Conservation (phyloP, 2,888 invertebrate genomes). For the Leptinotarsa haldemani region DNA sequence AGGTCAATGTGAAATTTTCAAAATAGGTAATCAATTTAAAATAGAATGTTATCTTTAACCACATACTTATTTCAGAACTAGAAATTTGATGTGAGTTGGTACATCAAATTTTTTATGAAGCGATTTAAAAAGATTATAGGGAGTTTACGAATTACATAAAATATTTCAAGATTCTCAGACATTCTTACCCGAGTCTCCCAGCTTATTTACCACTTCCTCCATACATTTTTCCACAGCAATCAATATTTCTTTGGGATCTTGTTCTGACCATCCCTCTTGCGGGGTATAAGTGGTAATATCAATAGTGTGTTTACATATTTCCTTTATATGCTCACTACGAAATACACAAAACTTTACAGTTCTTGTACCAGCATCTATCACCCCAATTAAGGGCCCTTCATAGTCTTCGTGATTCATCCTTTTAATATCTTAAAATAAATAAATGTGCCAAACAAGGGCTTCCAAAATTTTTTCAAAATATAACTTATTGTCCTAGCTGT, state of each 20-base stretch:
- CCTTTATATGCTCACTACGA: slow-evolving; percentile 80
- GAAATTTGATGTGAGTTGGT: no score
- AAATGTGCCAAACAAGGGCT: slow-evolving; percentile 6
- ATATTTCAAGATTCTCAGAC: slow-evolving; percentile 13
- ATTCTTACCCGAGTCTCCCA: slow-evolving; percentile 69
- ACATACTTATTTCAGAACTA: no score
- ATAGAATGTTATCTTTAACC: no score
- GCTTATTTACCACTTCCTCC: slow-evolving; percentile 76
- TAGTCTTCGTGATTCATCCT: slow-evolving; percentile 24
- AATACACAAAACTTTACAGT: slow-evolving; percentile 77
- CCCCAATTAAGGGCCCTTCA: slow-evolving; percentile 75
- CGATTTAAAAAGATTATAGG: neutral
- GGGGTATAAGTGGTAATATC: slow-evolving; percentile 84
- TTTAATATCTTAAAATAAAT: slow-evolving; percentile 17
- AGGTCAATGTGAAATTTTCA: no score
- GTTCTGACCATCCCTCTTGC: slow-evolving; percentile 94
- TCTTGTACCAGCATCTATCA: slow-evolving; percentile 96
- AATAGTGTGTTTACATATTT: slow-evolving; percentile 83
- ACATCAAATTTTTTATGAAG: no score
- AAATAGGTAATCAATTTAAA: no score
- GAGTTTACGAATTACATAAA: neutral
- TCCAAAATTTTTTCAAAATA: neutral
- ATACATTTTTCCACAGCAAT: slow-evolving; percentile 84
- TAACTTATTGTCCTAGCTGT: neutral
- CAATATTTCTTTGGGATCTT: slow-evolving; percentile 88